These are phyloP conservation scores for Deroptyus accipitrinus DNA, from an alignment of 2,113 vertebrate species.

Conservation along the genomic window DNA sequence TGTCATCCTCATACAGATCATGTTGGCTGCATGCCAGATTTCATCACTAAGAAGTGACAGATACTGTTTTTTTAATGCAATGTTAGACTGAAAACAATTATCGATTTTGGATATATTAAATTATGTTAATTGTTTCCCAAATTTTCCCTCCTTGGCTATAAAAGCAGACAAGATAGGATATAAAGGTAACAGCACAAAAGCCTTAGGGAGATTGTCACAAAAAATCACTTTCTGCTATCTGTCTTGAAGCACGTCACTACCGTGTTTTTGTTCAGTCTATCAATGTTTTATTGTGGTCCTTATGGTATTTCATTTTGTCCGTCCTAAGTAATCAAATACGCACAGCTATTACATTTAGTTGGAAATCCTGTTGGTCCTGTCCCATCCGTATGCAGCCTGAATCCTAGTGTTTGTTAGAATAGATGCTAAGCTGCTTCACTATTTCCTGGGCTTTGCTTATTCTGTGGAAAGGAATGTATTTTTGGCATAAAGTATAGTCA, in stretches of 20 bases:
- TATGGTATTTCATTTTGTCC: conserved; percentile 90
- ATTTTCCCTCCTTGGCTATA: conserved; percentile 94
- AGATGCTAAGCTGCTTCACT: conserved; percentile 91
- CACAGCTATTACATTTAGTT: conserved; percentile 85
- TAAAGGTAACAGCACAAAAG: conserved; percentile 91
- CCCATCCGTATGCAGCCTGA: conserved; percentile 92
- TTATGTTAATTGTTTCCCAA: conserved; percentile 92
- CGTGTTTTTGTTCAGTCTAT: conserved; percentile 97
- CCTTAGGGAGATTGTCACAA: conserved; percentile 95
- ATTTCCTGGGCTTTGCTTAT: conserved; percentile 89
- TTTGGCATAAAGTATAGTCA: conserved; percentile 88
- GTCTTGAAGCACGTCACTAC: conserved; percentile 98
- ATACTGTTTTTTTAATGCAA: conserved; percentile 72
- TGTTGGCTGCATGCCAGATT: conserved; percentile 80
- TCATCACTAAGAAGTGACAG: conserved; percentile 73
- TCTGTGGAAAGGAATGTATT: conserved; percentile 93
- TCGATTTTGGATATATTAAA: conserved; percentile 82
- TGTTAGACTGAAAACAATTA: conserved; percentile 81
- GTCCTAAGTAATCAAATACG: conserved; percentile 88
- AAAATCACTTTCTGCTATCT: conserved; percentile 91
- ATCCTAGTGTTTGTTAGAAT: conserved; percentile 92
- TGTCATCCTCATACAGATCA: conserved; percentile 76
- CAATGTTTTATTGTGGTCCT: conserved; percentile 94
- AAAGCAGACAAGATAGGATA: conserved; percentile 92
- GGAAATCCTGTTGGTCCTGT: conserved; percentile 83